Evolutionary conservation across 2,113 vertebrate genomes (phyloP).

Genomic region (Poeciliopsis occidentalis): DNA sequence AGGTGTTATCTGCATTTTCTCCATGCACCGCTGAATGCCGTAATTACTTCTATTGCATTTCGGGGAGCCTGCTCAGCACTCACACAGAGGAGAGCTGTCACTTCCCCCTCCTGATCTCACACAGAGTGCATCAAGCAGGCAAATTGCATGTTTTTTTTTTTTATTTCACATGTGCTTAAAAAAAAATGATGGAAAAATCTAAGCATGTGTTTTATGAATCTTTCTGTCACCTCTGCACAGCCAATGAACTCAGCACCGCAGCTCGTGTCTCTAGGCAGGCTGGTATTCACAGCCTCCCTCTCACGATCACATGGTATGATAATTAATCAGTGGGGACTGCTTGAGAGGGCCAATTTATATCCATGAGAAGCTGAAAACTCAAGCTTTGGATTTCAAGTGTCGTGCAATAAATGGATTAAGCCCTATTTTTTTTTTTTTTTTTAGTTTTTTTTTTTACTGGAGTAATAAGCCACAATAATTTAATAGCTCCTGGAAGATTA

Average conservation of each 20-base stretch:
- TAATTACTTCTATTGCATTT: constrained; percentile 60
- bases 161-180: neutral
- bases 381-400: constrained; percentile 3
- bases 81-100: constrained; percentile 27
- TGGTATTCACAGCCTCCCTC: neutral
- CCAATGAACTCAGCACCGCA: neutral
- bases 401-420: neutral
- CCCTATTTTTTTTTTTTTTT: neutral
- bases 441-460: neutral
- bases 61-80: constrained; percentile 24
- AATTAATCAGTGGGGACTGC: constrained; percentile 16
- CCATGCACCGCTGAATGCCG: constrained; percentile 42
- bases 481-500: no score
- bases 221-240: neutral
- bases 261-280: neutral
- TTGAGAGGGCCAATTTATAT: neutral
- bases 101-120: constrained; percentile 7
- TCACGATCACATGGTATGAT: neutral
- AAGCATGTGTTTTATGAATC: neutral
- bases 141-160: neutral
- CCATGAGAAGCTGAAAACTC: neutral
- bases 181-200: neutral
- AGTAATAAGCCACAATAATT: neutral
- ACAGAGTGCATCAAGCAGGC: neutral
- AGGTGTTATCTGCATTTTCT: constrained; percentile 44